phyloP scores from a whole-genome alignment of 2,797 vertebrate genomes.

The Sebastes aleutianus region DNA sequence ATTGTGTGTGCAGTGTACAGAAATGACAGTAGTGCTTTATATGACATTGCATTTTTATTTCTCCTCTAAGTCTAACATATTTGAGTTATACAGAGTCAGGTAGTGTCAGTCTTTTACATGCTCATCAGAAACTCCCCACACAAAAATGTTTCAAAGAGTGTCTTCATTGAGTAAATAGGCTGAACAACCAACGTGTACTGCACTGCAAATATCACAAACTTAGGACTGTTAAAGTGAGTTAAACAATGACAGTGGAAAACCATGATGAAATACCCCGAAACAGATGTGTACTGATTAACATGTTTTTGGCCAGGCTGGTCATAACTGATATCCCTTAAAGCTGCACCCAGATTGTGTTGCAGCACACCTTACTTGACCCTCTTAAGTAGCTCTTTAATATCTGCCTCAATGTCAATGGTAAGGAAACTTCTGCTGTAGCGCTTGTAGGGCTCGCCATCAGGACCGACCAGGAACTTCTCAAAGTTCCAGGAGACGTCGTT shows the following conservation, averaged over 20 bases:
- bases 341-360: not conserved
- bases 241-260: not conserved
- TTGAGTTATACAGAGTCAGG: slow-evolving; percentile 36
- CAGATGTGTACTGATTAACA: not conserved
- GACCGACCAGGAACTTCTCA: slow-evolving; percentile 91
- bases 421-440: slow-evolving; percentile 89
- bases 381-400: slow-evolving; percentile 88
- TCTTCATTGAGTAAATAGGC: slow-evolving; percentile 85
- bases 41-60: slow-evolving; percentile 52
- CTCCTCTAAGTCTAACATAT: not conserved
- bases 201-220: slow-evolving; percentile 33
- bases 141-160: slow-evolving; percentile 80
- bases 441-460: slow-evolving; percentile 87
- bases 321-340: not conserved
- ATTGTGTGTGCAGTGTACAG: not conserved
- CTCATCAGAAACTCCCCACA: slow-evolving; percentile 81
- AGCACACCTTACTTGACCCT: slow-evolving; percentile 57
- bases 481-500: slow-evolving; percentile 93
- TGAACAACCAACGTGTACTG: slow-evolving; percentile 45
- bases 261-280: not conserved
- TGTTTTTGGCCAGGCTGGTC: not conserved
- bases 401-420: slow-evolving; percentile 87
- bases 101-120: slow-evolving; percentile 70
- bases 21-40: not conserved
- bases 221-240: not conserved